These are phyloP conservation scores for Dryobates pubescens DNA, from an alignment of 2,797 vertebrate species.

Conservation along the genomic window DNA sequence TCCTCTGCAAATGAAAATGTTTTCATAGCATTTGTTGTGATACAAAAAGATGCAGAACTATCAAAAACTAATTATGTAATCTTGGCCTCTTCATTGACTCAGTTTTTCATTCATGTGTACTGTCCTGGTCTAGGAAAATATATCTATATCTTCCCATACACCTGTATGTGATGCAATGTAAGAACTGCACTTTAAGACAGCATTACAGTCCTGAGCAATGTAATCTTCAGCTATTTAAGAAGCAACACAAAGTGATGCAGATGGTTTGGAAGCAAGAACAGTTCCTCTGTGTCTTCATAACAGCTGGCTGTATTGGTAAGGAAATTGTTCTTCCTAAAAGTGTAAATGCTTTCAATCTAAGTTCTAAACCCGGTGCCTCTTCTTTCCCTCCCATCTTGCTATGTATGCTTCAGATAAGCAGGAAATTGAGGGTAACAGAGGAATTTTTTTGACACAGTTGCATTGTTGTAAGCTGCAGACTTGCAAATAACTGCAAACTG, in stretches of 20 bases:
- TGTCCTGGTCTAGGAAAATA: background rate
- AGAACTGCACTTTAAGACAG: background rate
- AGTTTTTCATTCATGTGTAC: background rate
- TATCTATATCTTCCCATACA: fast-evolving
- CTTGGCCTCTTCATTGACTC: background rate
- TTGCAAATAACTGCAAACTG: background rate
- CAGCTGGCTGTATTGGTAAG: background rate
- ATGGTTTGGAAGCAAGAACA: background rate
- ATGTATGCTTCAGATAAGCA: background rate
- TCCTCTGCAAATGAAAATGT: background rate
- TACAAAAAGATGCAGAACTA: background rate
- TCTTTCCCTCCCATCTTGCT: background rate
- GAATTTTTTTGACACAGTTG: background rate
- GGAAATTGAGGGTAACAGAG: background rate
- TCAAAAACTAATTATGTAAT: background rate
- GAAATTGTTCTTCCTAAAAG: background rate
- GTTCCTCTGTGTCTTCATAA: background rate
- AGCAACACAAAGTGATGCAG: background rate
- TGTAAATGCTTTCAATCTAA: background rate
- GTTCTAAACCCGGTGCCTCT: background rate
- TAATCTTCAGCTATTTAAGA: background rate
- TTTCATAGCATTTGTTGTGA: background rate
- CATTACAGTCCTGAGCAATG: background rate
- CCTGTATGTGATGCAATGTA: background rate
- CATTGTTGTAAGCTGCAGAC: background rate